Evolutionary conservation across 2,113 vertebrate species (phyloP).

Genomic region (Aegotheles bennettii): DNA sequence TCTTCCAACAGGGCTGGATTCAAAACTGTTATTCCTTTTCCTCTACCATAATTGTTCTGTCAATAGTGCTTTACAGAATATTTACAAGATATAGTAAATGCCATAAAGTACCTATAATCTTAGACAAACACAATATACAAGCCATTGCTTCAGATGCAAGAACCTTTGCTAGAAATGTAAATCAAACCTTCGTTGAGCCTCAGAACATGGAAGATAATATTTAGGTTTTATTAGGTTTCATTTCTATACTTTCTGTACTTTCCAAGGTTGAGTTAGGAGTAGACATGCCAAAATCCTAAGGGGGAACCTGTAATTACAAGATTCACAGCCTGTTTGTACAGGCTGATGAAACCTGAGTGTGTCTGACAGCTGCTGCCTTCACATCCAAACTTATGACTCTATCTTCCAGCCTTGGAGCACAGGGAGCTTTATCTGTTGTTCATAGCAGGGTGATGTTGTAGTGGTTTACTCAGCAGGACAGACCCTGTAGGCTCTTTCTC

Average conservation of each 20-base stretch:
- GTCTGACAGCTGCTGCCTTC: background rate
- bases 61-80: background rate
- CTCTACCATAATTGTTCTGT: constrained; percentile 17
- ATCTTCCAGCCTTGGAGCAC: background rate
- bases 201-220: background rate
- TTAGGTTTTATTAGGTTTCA: constrained; percentile 33
- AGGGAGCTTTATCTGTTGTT: background rate
- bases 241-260: background rate
- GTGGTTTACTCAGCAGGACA: background rate
- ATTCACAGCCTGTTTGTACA: constrained; percentile 20
- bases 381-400: background rate
- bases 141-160: constrained; percentile 5
- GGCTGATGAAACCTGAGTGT: background rate
- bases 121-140: constrained; percentile 19
- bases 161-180: constrained; percentile 36
- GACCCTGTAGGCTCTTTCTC: background rate
- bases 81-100: constrained; percentile 34
- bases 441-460: background rate
- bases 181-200: constrained; percentile 35
- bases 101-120: constrained; percentile 21
- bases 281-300: constrained; percentile 20
- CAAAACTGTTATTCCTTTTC: background rate
- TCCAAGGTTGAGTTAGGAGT: background rate
- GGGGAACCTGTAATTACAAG: background rate
- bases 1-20: background rate